Evolutionary conservation across 2,797 vertebrate genomes (phyloP).

Genomic region (Pangasius djambal): DNA sequence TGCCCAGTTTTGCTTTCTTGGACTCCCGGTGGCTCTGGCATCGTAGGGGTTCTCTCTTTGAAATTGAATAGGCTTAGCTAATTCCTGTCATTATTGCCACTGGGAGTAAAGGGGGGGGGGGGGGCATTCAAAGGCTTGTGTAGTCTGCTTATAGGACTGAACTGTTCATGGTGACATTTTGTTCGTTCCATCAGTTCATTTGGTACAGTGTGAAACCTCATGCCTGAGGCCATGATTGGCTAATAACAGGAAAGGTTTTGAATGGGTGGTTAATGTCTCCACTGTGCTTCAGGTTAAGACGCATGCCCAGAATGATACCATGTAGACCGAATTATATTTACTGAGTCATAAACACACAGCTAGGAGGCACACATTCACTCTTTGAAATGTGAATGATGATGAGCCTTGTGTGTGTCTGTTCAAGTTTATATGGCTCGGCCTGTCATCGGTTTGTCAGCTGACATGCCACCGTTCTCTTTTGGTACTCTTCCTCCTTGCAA

Average conservation of each 20-base stretch:
- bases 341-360: constrained; percentile 25
- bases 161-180: not conserved
- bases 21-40: not conserved
- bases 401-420: constrained; percentile 13
- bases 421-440: not conserved
- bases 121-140: not conserved
- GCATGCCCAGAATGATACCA: constrained; percentile 14
- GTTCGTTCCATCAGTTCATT: not conserved
- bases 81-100: not conserved
- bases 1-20: not conserved
- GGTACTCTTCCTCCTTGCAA: not conserved
- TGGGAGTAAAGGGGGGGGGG: too few species aligned
- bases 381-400: not conserved
- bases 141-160: not conserved
- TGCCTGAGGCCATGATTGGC: constrained; percentile 4
- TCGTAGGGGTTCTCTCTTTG: not conserved
- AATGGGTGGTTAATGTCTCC: constrained; percentile 25
- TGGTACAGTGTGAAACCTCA: constrained; percentile 1
- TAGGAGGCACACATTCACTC: constrained; percentile 20
- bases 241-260: constrained; percentile 8
- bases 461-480: not conserved
- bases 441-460: not conserved
- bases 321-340: not conserved
- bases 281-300: not conserved
- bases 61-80: not conserved